Evolutionary conservation across 2,888 invertebrate species (phyloP).

Genomic region (Syrista parreyssii): DNA sequence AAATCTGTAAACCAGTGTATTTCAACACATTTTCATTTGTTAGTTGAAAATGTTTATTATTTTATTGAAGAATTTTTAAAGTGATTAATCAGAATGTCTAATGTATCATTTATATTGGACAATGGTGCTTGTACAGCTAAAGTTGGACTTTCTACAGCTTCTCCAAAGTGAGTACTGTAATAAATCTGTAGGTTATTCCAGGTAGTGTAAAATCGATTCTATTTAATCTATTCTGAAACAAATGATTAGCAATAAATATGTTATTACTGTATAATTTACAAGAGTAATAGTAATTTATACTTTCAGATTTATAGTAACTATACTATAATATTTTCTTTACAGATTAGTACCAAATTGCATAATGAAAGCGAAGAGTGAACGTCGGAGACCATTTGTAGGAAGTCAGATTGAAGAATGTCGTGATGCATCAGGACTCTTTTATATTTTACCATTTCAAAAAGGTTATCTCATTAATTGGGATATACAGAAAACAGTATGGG

Average conservation of each 20-base stretch:
- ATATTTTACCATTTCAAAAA: constrained; percentile 93
- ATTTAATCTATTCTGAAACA: not conserved
- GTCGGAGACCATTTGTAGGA: constrained; percentile 92
- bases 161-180: constrained; percentile 70
- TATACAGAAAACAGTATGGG: constrained; percentile 95
- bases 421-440: constrained; percentile 95
- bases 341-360: constrained; percentile 92
- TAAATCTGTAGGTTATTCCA: not conserved
- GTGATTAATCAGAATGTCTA: constrained; percentile 46
- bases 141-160: constrained; percentile 80
- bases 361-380: constrained; percentile 97
- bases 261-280: not conserved
- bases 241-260: not conserved
- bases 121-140: constrained; percentile 91
- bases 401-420: constrained; percentile 96
- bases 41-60: not conserved
- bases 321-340: constrained; percentile 39
- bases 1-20: not conserved
- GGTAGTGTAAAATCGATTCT: not conserved
- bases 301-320: not conserved
- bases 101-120: constrained; percentile 77
- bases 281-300: not conserved
- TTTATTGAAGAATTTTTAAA: not conserved
- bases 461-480: constrained; percentile 98
- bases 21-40: not conserved